Evolutionary conservation across 1,140 invertebrate genomes (phyloP).

Genomic region (Drosophila oshimai): DNA sequence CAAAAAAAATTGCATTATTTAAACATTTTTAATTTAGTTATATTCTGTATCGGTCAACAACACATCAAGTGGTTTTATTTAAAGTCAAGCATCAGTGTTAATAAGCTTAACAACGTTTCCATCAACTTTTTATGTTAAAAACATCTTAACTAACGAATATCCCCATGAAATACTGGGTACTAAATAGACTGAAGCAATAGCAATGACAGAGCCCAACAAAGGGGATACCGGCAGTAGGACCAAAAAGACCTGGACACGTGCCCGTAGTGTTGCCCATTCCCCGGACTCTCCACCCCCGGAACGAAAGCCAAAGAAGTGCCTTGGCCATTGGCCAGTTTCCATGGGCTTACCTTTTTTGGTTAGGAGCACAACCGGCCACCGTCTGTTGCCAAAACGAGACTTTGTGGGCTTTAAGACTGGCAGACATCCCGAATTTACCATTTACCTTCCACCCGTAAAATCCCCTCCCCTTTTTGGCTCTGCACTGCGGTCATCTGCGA

Average conservation of each 20-base stretch:
- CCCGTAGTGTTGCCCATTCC: not conserved
- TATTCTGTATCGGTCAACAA: too few species aligned
- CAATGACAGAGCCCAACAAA: constrained; percentile 19
- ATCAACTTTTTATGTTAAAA: too few species aligned
- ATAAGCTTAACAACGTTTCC: too few species aligned
- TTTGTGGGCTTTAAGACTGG: constrained; percentile 32
- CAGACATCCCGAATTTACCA: not conserved
- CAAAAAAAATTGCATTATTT: too few species aligned
- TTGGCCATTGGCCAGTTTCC: constrained; percentile 28
- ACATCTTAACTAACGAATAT: too few species aligned
- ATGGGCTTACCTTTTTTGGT: constrained; percentile 15
- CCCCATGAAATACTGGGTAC: not conserved
- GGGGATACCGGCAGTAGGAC: not conserved
- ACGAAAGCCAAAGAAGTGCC: constrained; percentile 43
- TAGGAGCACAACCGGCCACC: not conserved
- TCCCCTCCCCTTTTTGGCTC: not conserved
- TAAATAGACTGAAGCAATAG: constrained; percentile 2
- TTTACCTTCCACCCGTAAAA: too few species aligned
- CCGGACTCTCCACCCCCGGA: not conserved
- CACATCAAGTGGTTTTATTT: too few species aligned
- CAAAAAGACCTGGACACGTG: not conserved
- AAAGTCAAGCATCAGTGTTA: not conserved
- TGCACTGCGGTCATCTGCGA: constrained; percentile 23
- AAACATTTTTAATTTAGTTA: too few species aligned
- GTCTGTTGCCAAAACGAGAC: constrained; percentile 17